Base-by-base conservation (phyloP, 2,113 vertebrate species). In the Cephalopterus ornatus region DNA sequence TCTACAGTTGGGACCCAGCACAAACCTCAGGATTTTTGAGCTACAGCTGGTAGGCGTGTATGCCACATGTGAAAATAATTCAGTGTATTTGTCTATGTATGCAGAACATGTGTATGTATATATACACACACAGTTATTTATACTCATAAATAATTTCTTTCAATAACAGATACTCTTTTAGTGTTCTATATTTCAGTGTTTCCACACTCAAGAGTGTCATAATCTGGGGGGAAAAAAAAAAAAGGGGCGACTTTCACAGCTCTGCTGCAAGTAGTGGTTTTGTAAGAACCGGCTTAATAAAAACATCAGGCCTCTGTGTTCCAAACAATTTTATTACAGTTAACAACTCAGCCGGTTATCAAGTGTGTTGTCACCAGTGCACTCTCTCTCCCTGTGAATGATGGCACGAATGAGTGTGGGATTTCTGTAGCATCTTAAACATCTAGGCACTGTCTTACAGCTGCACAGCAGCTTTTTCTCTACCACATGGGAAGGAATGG, bases 341-440 rank as follows among this genome's bases (percentile, higher is more conserved):
- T 94, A 90, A 61, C 88, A 96, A 55, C 78, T 96, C 92, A 95
- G 76, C 35, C 72, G 71, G 65, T 66, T 91, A 92, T 85, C 80
- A 92, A 85, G 32, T 12, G 19, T 70, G 53, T 79, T 94, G 78
- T 79, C 87, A 96, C 52, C 73, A 65, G 5, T 23, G n/a, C 26
- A 16, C 32, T 30, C 58, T 79, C 33, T 55, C 19, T 53, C 26
- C 68, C 28, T 56, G 32, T 88, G 82, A 91, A 52, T 58, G 35
- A 96, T 85, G 49, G n/a, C 63, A 41, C 0, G 7, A 76, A 46
- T 14, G 70, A 65, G 37, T 35, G 77, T 3, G 58, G 75, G 35
- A 44, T 73, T 95, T 92, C 84, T 96, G 46, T n/a, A 66, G 50
- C 59, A 22, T 85, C 74, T 76, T 81, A 58, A 9, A 35, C 8